These are phyloP conservation scores for Python bivittatus DNA, from an alignment of 2,113 vertebrate species.

Conservation along the genomic window DNA sequence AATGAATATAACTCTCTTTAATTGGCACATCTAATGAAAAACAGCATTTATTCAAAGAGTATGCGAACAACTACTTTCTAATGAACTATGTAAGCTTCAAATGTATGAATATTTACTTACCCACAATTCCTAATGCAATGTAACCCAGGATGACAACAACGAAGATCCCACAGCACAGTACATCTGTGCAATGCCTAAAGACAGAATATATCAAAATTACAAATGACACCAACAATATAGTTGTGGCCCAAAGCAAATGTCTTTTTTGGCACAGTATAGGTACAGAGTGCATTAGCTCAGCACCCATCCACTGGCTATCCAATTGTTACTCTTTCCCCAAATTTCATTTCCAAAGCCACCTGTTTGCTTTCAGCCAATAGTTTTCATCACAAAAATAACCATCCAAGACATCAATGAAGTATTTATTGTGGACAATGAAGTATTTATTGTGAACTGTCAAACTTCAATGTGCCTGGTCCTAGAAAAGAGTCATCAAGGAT, in stretches of 20 bases:
- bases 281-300: not conserved
- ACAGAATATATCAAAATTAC: slow-evolving; percentile 50
- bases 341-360: not conserved
- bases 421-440: not conserved
- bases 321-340: not conserved
- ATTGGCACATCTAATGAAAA: slow-evolving; percentile 34
- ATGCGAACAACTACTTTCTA: not conserved
- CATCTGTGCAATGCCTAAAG: slow-evolving; percentile 87
- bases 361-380: not conserved
- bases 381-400: not conserved
- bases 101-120: slow-evolving; percentile 79
- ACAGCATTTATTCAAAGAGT: not conserved
- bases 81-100: slow-evolving; percentile 4
- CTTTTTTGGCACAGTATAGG: not conserved
- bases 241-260: not conserved
- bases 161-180: slow-evolving; percentile 91
- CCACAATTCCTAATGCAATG: slow-evolving; percentile 88
- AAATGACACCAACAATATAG: not conserved
- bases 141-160: slow-evolving; percentile 89
- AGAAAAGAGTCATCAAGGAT: not conserved
- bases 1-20: slow-evolving; percentile 18
- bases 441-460: not conserved
- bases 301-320: not conserved
- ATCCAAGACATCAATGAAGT: not conserved
- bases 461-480: not conserved